Conservation (phyloP, 2,113 vertebrate species). For the Pitta sordida region DNA sequence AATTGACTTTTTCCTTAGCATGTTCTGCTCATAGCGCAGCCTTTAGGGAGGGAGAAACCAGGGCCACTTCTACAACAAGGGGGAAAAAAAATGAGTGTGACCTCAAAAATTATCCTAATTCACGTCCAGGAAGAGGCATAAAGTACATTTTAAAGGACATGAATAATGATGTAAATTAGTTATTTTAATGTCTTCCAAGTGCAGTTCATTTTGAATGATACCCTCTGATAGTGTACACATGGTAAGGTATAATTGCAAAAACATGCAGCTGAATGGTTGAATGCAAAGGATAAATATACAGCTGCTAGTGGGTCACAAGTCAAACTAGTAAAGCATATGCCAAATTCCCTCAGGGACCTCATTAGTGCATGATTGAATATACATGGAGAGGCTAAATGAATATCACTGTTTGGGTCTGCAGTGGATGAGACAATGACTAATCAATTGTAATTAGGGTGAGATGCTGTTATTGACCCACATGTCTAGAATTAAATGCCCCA, state of each 20-base stretch:
- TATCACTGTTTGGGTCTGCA: constrained; percentile 71
- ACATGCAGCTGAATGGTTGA: constrained; percentile 72
- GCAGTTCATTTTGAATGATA: constrained; percentile 77
- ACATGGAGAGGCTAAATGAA: constrained; percentile 75
- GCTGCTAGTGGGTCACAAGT: constrained; percentile 76
- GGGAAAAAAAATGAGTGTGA: constrained; percentile 51
- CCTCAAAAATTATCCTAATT: constrained; percentile 70
- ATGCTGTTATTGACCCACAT: constrained; percentile 72
- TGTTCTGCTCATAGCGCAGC: neutral
- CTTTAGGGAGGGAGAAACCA: constrained; percentile 31
- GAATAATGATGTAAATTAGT: constrained; percentile 79
- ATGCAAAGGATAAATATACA: constrained; percentile 81
- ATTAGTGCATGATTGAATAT: constrained; percentile 78
- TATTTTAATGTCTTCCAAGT: constrained; percentile 84
- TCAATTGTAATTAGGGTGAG: constrained; percentile 79
- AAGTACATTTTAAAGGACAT: constrained; percentile 71
- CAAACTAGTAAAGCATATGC: constrained; percentile 75
- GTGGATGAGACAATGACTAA: constrained; percentile 78
- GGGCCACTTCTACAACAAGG: neutral
- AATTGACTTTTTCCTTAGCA: neutral
- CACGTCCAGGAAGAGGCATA: constrained; percentile 63
- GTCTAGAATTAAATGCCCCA: constrained; percentile 63
- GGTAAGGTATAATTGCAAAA: constrained; percentile 81
- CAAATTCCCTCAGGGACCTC: constrained; percentile 75
- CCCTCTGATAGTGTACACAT: constrained; percentile 75